Evolutionary conservation across 53 echinoderm and acorn worm species (phyloP), one percentile per base, ranked within the genome.

Genomic region (Echinarachnius parma): DNA sequence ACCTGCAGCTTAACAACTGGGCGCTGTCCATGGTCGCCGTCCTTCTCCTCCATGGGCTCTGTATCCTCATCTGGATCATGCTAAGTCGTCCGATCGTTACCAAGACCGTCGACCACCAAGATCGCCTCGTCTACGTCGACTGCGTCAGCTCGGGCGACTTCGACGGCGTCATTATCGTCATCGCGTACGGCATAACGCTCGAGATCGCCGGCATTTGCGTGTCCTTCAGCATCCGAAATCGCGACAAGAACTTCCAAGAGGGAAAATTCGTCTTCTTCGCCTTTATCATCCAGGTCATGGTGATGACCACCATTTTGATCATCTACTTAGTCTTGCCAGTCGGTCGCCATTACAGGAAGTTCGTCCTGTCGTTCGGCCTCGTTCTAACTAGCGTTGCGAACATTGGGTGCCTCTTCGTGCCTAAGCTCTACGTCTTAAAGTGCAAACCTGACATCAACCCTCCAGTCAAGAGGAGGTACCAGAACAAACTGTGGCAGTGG

Each of bases 221-320:
- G 21, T 75, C 86, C 0, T 76, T 62, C 48, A 54, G 49, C 28
- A 72, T 66, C 75, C 79, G 86, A 10, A 84, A 59, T 15, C 47
- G 61, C 21, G 83, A 75, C 21, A 87, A 78, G 11, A 94, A 94
- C 66, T 94, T 84, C 48, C 77, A 78, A 24, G 94, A 93, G 34
- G 86, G 89, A 1, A 93, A 93, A 53, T 93, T 93, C 53, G 34
- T 86, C 35, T 93, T 93, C 61, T 93, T 81, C 34, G 65, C 84
- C n/a, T 86, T 93, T 49, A 81, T 93, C 34, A 77, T 86, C 13
- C 86, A 86, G 63, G 66, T 66, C 22, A 89, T 93, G 89, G 18
- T 89, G 9, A 89, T 86, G 94, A 59, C 64, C 13, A 65, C 87
- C 9, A 78, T 79, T 4, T 5, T 87, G 9, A 67, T 48, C 1